A percentile compares a stretch with the other conserved stretches of the same genome.
These are phyloP conservation scores for Hirtodrosophila histrioides DNA, from an alignment of 2,888 invertebrate genomes.

Conservation along the genomic window DNA sequence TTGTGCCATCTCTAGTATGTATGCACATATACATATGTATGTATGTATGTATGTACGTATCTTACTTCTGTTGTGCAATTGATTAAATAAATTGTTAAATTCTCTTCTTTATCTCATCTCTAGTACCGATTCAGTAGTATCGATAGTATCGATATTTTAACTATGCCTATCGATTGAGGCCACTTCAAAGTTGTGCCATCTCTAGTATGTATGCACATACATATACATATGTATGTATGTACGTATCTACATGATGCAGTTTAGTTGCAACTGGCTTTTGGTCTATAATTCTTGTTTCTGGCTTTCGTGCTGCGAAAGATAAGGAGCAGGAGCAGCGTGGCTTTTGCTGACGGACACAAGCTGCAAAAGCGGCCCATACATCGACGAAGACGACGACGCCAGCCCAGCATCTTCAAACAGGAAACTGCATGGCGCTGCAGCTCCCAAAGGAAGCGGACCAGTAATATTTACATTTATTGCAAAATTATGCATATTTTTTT, in stretches of 20 bases:
- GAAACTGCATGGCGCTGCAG: conserved; percentile 72
- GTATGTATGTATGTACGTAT: conserved; percentile 19
- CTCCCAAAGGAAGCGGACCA: conserved; percentile 71
- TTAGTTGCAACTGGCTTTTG: conserved; percentile 74
- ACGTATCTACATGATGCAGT: conserved; percentile 27
- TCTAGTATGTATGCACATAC: too few species aligned
- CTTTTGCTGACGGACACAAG: conserved; percentile 33
- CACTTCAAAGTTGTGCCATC: too few species aligned
- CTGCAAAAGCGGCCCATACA: conserved; percentile 20
- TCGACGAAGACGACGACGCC: background rate
- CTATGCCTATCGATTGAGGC: too few species aligned
- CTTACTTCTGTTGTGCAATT: too few species aligned
- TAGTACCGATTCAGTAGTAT: too few species aligned
- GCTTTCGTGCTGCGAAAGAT: conserved; percentile 70
- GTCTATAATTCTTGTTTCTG: conserved; percentile 79
- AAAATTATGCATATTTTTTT: conserved; percentile 56
- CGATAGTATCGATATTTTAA: too few species aligned
- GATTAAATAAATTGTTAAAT: too few species aligned
- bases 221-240: background rate
- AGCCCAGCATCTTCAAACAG: conserved; percentile 55
- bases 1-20: too few species aligned
- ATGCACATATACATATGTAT: too few species aligned
- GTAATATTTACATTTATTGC: conserved; percentile 63
- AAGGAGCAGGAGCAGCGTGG: conserved; percentile 63
- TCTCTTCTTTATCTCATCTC: too few species aligned